Base-by-base conservation (phyloP, 1,140 invertebrate genomes). In the Aphelinus certus region DNA sequence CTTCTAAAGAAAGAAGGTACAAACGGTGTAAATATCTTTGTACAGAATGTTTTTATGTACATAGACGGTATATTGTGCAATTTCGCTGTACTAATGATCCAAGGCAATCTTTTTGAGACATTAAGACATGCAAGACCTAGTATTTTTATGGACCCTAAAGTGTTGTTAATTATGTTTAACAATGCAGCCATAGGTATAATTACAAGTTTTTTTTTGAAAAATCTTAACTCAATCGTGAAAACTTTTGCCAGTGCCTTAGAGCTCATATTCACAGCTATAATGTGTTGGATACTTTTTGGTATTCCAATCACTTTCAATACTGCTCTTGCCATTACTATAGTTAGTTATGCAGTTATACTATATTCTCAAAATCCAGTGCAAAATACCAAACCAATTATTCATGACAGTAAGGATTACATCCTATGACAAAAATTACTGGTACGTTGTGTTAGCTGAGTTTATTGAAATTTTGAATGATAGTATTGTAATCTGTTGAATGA, bases 31-130 rank as follows among this genome's bases (percentile, higher is more conserved):
- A 93, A 97, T 84, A 95, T 98, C 78, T 96, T 96, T 88, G 86
- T 98, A 75, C 97, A 98, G 88, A 99, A 98, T 89, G 91, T 97
- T 1, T 98, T 97, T 82, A 97, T 98, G 95, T 98, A 98, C 84
- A 80, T 97, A 7, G 95, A 98, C 86, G 98, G 96, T 48, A 97
- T 98, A 79, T 80, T 98, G 10, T 97, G 95, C 83, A 98, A 98
- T 88, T 81, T 93, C 26, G 80, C 90, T 26, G 83, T 96, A 26
- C 84, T 98, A 61, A 78, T 91, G 43, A 81, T 92, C 6, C 91
- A 92, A 83, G 94, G 92, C 2, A 90, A 93, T 81, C 77, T 93
- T 0, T 64, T 80, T 2, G 86, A 86, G 69, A 90, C 92, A 42
- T 92, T 96, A 71, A 88, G 89, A n/a, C 91, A 92, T 85, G 71